Base-by-base conservation (phyloP, 2,113 vertebrate species). In the Ceyx cyanopectus region DNA sequence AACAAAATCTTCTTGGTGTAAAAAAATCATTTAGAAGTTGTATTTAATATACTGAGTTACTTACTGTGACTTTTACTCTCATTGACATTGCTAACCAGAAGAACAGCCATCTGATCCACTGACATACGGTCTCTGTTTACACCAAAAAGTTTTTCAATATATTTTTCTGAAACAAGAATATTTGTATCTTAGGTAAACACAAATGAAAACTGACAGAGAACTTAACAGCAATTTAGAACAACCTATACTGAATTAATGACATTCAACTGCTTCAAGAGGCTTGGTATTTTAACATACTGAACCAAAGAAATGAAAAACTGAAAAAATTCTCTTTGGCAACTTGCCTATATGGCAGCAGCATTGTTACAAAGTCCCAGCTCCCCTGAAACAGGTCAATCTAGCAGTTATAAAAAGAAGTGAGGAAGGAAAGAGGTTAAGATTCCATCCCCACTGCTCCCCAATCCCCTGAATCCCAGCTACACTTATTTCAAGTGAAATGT, bases 71-170 rank as follows among this genome's bases (percentile, higher is more conserved):
- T 96, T 89, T 98, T 98, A 97, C 99, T 99, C 93, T 99, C 99
- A 20, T 99, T 99, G 46, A 99, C 95, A 5, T 99, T 99, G 97
- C 99, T 99, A 90, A 99, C 98, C 48, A 99, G 98, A 63, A 99
- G 98, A 81, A 99, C 99, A 26, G 99, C 98, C 98, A 99, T 99
- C 97, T 99, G 99, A 96, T 99, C 99, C 58, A 98, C 97, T 34
- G 98, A 98, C 99, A 99, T 99, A 37, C 99, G 98, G 95, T 99
- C 99, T 95, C 98, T 98, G 93, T 99, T 99, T 34, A 98, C 75
- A 43, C 99, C 99, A 57, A 99, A 99, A 80, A 99, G 98, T 94
- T 99, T 99, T 96, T 99, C 98, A 91, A 99, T 97, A 11, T 99
- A 99, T 89, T 98, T 99, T 96, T 99, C 99, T 99, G 95, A 87